Base-by-base conservation (phyloP, 2,113 vertebrate genomes). In the Salvelinus fontinalis region DNA sequence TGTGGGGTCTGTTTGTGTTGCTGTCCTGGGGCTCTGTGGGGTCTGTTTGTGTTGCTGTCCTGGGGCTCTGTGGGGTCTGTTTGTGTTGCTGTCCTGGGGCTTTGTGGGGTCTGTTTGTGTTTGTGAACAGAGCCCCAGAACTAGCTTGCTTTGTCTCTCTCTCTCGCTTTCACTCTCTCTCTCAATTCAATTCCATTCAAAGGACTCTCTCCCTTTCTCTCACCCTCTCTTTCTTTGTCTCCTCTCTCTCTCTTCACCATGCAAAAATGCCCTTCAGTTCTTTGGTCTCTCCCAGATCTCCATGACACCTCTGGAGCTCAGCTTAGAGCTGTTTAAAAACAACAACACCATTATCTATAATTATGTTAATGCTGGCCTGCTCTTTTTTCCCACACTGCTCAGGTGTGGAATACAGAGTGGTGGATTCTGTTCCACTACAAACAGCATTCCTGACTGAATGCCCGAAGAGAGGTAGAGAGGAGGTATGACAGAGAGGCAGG, bases 301-400 rank as follows among this genome's bases (percentile, higher is more conserved):
- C 49, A 12, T 70, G 75, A 75, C 48, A 78, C 64, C 31, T 81
- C 66, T 75, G 72, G 71, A 69, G 57, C 62, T 57, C 74, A 83
- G 79, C 71, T 71, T 79, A 77, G 70, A 83, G 80, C 79, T 81
- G 77, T 75, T 83, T 78, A 76, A 73, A 81, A 88, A 84, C 79
- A 79, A 81, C 69, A 79, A 81, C 74, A 79, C 13, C 49, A 70
- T 70, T 70, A 86, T 84, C 64, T 80, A 84, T 80, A 79, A 83
- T 82, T 83, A n/a, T 27, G 64, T n/a, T 27, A 31, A 57, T 69
- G 51, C 60, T 26, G 48, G 72, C 20, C 48, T 62, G 20, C 74
- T 74, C 71, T 80, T 70, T 73, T 26, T 76, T 68, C 60, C 51
- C 65, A 70, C 49, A 54, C 9, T 4, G n/a, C 69, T 57, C 29